These are phyloP conservation scores for Dendrolimus punctatus DNA, from an alignment of 1,140 invertebrate genomes.

Conservation along the genomic window DNA sequence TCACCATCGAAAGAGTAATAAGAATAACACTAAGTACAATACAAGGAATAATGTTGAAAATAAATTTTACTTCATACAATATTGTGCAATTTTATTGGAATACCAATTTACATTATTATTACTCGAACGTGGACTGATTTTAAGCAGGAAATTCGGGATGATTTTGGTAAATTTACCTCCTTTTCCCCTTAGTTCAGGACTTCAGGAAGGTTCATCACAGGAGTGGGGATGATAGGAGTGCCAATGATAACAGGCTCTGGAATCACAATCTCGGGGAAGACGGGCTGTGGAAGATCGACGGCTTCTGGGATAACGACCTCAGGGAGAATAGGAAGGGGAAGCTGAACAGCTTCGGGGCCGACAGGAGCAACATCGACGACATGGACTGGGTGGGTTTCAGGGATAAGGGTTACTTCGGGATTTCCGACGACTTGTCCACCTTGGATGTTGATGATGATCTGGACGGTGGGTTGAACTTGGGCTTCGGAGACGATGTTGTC, in stretches of 20 bases:
- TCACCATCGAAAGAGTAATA: too few relatives aligned
- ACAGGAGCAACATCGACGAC: conserved; percentile 2
- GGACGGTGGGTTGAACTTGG: conserved; percentile 17
- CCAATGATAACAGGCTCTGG: conserved; percentile 17
- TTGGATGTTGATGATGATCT: conserved; percentile 41
- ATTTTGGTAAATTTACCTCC: too few relatives aligned
- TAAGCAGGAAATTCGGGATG: too few relatives aligned
- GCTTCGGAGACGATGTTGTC: conserved; percentile 10
- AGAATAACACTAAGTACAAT: too few relatives aligned
- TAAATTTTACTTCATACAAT: too few relatives aligned
- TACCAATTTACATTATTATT: too few relatives aligned
- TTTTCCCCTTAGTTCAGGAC: conserved; percentile 3
- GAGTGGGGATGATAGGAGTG: conserved; percentile 23
- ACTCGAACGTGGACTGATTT: too few relatives aligned
- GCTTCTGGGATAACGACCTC: conserved; percentile 3
- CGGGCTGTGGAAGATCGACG: conserved; percentile 10
- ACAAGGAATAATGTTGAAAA: too few relatives aligned
- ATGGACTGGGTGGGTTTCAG: neutral
- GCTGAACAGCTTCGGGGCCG: too few relatives aligned
- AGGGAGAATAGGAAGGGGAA: neutral
- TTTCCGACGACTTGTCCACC: conserved; percentile 14
- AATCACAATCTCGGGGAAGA: conserved; percentile 10
- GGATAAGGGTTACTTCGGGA: conserved; percentile 5
- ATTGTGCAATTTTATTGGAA: too few relatives aligned
- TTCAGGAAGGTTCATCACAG: conserved; percentile 16